Conservation (phyloP, 1,140 invertebrate species). For the Andricus grossulariae region DNA sequence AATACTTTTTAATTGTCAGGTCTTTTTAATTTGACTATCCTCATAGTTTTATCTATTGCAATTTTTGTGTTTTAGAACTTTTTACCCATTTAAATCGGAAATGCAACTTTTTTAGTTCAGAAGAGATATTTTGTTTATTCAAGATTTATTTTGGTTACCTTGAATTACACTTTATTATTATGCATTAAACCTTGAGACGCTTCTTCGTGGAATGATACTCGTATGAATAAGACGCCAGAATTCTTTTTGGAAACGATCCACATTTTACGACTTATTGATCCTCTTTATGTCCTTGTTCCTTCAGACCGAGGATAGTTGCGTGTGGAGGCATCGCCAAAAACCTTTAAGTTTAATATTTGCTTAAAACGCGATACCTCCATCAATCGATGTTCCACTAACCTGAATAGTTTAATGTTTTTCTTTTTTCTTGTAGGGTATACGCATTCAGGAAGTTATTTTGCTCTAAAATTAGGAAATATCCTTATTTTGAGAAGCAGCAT, state of each 20-base stretch:
- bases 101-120: no score
- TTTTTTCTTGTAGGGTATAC: neutral
- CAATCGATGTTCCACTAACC: conserved; percentile 9
- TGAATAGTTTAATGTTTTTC: neutral
- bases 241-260: conserved; percentile 13
- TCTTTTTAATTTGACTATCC: no score
- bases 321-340: conserved; percentile 12
- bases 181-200: neutral
- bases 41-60: no score
- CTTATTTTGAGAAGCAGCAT: no score
- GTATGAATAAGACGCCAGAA: neutral
- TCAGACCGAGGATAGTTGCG: neutral
- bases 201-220: neutral
- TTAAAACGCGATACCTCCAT: neutral
- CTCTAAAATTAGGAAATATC: no score
- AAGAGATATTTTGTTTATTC: no score
- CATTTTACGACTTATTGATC: conserved; percentile 19
- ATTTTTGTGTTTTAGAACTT: no score
- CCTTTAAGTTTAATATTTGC: conserved; percentile 1
- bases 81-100: no score
- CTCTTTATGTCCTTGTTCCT: conserved; percentile 10
- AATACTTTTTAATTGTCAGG: no score
- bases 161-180: neutral
- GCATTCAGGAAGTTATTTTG: neutral
- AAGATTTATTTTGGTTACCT: no score